Conservation (phyloP, 2,888 invertebrate species). For the Diadegma fenestrale region DNA sequence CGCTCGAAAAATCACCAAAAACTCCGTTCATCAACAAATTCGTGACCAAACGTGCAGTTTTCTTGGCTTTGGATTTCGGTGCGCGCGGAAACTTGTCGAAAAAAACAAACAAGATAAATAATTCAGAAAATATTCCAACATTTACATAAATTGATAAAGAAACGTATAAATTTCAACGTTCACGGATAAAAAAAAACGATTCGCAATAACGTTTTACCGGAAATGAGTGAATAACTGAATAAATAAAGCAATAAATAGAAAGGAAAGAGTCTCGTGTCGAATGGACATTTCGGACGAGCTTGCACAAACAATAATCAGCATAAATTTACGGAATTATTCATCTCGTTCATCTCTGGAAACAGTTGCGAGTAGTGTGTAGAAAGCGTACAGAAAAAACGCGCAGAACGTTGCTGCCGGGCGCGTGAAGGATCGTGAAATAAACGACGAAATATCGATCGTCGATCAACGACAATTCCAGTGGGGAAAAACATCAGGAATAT, state of each 20-base stretch:
- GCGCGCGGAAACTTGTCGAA: background rate
- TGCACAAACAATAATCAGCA: background rate
- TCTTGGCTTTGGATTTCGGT: background rate
- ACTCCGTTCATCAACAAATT: background rate
- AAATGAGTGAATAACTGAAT: background rate
- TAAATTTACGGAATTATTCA: background rate
- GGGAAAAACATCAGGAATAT: background rate
- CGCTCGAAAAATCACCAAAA: background rate
- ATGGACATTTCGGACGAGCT: background rate
- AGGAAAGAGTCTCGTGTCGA: background rate
- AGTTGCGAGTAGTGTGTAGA: slow-evolving; percentile 1
- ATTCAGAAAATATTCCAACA: background rate
- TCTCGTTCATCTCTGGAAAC: background rate
- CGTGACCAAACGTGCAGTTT: background rate
- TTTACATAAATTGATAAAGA: background rate
- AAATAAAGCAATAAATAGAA: background rate
- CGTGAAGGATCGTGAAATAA: background rate
- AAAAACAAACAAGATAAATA: background rate
- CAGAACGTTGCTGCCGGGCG: background rate
- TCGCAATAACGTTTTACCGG: background rate
- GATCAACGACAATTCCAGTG: background rate
- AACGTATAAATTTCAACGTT: background rate
- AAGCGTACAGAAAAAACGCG: background rate
- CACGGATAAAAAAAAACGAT: background rate
- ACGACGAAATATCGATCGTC: background rate